Conservation (phyloP, 2,113 vertebrate genomes). For the Lophius piscatorius region DNA sequence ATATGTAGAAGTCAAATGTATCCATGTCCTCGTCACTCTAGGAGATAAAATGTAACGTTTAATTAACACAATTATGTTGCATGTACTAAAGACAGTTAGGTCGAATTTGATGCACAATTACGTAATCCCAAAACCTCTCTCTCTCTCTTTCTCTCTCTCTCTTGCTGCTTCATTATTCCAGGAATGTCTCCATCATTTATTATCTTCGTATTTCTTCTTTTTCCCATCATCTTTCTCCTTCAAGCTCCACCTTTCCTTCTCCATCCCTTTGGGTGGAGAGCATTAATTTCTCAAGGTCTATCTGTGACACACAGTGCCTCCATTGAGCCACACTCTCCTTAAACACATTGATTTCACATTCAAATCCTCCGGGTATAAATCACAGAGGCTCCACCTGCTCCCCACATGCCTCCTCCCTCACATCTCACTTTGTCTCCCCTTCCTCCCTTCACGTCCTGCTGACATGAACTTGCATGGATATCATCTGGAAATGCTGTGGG, state of each 20-base stretch:
- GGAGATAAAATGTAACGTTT: no score
- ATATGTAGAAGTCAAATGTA: no score
- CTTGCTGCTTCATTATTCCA: background rate
- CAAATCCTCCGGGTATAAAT: constrained; percentile 56
- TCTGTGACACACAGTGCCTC: constrained; percentile 41
- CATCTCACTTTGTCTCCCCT: constrained; percentile 24
- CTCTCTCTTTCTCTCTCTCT: background rate
- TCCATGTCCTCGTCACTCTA: no score
- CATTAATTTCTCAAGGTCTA: constrained; percentile 55
- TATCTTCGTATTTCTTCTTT: background rate
- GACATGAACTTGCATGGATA: no score
- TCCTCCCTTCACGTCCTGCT: background rate
- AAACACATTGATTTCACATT: constrained; percentile 67
- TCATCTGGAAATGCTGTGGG: constrained; percentile 54
- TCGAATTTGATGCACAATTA: no score
- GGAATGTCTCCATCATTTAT: background rate
- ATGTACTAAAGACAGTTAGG: no score
- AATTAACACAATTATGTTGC: no score
- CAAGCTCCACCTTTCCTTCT: constrained; percentile 14
- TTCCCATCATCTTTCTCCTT: constrained; percentile 23
- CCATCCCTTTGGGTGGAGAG: constrained; percentile 34
- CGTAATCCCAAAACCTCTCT: no score
- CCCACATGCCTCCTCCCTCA: constrained; percentile 10
- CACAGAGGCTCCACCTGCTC: constrained; percentile 49
- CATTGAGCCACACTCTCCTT: constrained; percentile 44